phyloP scores from a whole-genome alignment of 2,888 invertebrate species.

The Hypolimnas misippus region DNA sequence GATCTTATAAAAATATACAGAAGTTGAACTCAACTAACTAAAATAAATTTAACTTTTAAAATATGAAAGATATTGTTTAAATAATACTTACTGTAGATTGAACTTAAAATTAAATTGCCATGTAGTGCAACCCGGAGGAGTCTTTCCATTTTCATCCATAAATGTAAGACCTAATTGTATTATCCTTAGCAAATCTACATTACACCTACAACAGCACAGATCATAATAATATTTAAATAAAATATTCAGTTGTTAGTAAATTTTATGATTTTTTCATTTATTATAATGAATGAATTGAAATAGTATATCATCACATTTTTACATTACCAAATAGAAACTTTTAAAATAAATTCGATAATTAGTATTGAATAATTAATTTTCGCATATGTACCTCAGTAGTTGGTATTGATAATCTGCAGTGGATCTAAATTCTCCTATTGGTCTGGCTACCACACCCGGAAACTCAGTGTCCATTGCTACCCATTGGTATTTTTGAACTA shows the following conservation, averaged over 20 bases:
- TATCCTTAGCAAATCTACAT: constrained; percentile 96
- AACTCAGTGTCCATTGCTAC: constrained; percentile 98
- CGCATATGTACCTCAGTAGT: constrained; percentile 86
- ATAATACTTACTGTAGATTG: constrained; percentile 90
- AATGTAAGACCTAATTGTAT: constrained; percentile 97
- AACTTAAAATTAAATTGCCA: constrained; percentile 99
- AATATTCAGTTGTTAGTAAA: neutral
- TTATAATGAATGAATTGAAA: no score
- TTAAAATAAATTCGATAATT: no score
- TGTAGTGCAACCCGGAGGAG: constrained; percentile 93
- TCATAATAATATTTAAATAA: neutral
- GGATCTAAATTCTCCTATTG: constrained; percentile 95
- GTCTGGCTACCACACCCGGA: constrained; percentile 97
- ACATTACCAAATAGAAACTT: no score
- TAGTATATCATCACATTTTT: no score
- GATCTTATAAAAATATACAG: constrained; percentile 42
- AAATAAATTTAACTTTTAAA: constrained; percentile 7
- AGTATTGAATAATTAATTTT: no score
- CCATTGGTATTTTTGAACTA: constrained; percentile 89
- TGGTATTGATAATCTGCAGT: constrained; percentile 95
- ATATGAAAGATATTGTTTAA: constrained; percentile 15
- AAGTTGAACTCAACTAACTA: constrained; percentile 21
- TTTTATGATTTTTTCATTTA: no score
- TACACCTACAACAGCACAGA: constrained; percentile 81
- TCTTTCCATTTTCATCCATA: constrained; percentile 96